phyloP scores from a whole-genome alignment of 2,888 invertebrate genomes.

The Drosophila anceps region DNA sequence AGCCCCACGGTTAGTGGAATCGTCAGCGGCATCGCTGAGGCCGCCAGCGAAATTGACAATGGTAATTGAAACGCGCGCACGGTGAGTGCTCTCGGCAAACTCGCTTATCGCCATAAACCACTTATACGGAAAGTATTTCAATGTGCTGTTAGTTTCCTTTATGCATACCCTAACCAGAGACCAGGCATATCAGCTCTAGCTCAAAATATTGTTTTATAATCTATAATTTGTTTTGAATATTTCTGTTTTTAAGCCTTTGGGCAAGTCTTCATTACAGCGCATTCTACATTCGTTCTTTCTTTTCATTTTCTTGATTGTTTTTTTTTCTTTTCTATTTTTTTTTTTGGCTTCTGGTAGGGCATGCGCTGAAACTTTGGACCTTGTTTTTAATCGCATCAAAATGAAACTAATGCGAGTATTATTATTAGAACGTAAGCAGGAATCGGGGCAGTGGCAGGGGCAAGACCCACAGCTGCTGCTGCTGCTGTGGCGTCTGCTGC shows the following conservation, averaged over 20 bases:
- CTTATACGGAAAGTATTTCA: conserved; percentile 65
- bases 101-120: conserved; percentile 77
- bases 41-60: conserved; percentile 62
- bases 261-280: neutral
- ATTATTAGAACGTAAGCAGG: conserved; percentile 71
- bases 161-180: conserved; percentile 16
- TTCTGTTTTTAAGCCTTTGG: neutral
- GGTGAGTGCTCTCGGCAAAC: conserved; percentile 60
- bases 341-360: conserved; percentile 9
- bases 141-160: conserved; percentile 51
- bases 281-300: conserved; percentile 8
- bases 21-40: conserved; percentile 17
- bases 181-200: neutral
- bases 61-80: conserved; percentile 69
- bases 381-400: conserved; percentile 74
- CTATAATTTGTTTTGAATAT: too few relatives aligned
- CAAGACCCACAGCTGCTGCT: conserved; percentile 45
- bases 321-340: neutral
- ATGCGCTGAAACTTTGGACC: conserved; percentile 42
- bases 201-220: neutral
- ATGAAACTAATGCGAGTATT: conserved; percentile 76
- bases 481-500: conserved; percentile 37
- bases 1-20: conserved; percentile 11
- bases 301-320: conserved; percentile 7
- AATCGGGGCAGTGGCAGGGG: conserved; percentile 38